Conservation (phyloP, 2,797 vertebrate genomes). For the Aplochiton taeniatus region DNA sequence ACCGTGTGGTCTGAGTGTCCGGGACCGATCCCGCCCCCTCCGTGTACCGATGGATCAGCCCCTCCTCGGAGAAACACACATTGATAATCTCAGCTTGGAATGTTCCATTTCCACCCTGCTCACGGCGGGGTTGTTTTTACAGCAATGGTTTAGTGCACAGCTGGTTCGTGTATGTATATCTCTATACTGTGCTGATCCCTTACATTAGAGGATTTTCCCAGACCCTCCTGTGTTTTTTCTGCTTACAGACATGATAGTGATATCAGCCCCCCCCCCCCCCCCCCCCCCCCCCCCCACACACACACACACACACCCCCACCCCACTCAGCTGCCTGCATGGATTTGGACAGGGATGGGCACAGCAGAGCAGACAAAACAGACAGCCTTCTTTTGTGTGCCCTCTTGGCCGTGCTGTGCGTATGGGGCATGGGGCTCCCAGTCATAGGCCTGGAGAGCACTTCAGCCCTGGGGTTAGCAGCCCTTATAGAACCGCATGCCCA, state of each 20-base stretch:
- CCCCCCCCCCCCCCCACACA: constrained; percentile 11
- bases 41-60: constrained; percentile 11
- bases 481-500: constrained; percentile 16
- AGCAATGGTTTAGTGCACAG: constrained; percentile 15
- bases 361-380: constrained; percentile 1
- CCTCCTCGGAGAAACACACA: constrained; percentile 17
- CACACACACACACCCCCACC: too few relatives aligned
- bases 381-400: constrained; percentile 29
- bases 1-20: constrained; percentile 14
- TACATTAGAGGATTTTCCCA: constrained; percentile 44
- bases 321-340: constrained; percentile 6
- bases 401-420: constrained; percentile 24
- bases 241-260: constrained; percentile 35
- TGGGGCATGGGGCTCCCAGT: constrained; percentile 11
- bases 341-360: constrained; percentile 13
- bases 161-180: constrained; percentile 16
- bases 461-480: constrained; percentile 14
- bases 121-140: constrained; percentile 3
- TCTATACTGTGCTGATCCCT: constrained; percentile 35
- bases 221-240: constrained; percentile 12
- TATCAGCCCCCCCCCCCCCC: constrained; percentile 10
- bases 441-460: constrained; percentile 11
- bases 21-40: not conserved
- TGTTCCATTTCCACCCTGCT: constrained; percentile 22
- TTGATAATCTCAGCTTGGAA: constrained; percentile 23